phyloP scores from a whole-genome alignment of 2,797 vertebrate species.

The Anas acuta region DNA sequence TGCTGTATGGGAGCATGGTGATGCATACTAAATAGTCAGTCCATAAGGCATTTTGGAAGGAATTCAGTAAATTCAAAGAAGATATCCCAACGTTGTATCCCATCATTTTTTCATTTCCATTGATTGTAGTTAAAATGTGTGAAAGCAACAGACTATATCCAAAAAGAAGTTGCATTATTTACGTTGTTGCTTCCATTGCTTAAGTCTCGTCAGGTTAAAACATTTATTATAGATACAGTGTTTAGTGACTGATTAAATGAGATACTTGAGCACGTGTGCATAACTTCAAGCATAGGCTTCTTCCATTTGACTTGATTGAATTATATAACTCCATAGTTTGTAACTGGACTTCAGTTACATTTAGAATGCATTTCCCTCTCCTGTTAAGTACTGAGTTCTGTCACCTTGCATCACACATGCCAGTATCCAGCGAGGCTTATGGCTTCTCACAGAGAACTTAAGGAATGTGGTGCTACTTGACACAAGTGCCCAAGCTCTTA shows the following conservation, averaged over 20 bases:
- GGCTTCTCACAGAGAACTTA: constrained; percentile 4
- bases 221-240: background rate
- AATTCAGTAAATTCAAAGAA: constrained; percentile 27
- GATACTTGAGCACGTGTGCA: background rate
- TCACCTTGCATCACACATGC: background rate
- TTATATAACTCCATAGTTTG: background rate
- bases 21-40: constrained; percentile 62
- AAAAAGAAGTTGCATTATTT: background rate
- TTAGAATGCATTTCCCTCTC: background rate
- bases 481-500: background rate
- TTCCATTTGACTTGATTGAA: background rate
- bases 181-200: background rate
- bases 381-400: background rate
- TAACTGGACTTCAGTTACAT: background rate
- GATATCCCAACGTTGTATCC: background rate
- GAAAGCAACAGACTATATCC: background rate
- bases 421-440: background rate
- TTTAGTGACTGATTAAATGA: background rate
- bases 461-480: background rate
- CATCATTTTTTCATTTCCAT: background rate
- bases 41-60: constrained; percentile 45
- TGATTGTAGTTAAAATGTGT: background rate
- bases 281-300: background rate
- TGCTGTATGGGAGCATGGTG: constrained; percentile 10
- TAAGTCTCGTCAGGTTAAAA: background rate